Percentiles rank a stretch among this genome's conserved stretches.
These are phyloP conservation scores for Philypnodon macrostomus DNA, from an alignment of 2,797 vertebrate genomes.

Conservation along the genomic window DNA sequence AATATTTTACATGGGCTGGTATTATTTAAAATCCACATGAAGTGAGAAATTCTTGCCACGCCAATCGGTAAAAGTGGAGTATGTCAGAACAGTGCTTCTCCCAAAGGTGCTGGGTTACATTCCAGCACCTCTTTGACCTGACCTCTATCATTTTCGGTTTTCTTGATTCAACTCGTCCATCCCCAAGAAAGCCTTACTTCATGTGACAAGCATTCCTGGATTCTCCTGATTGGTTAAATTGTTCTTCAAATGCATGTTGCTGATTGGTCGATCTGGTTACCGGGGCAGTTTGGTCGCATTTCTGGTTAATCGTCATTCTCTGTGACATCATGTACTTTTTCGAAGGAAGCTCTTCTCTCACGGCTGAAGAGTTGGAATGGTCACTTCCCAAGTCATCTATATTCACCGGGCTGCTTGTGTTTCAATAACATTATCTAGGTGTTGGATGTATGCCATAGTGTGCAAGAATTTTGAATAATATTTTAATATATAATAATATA, in stretches of 20 bases:
- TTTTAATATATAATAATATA: too few relatives aligned
- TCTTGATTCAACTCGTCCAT: not conserved
- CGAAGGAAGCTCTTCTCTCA: not conserved
- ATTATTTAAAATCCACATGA: too few relatives aligned
- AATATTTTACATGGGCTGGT: not conserved
- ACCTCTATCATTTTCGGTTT: not conserved
- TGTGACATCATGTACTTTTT: not conserved
- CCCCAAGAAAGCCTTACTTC: not conserved
- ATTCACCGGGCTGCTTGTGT: too few relatives aligned
- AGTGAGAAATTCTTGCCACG: too few relatives aligned
- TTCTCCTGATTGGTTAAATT: not conserved
- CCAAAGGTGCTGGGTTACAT: conserved; percentile 4
- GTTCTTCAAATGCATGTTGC: not conserved
- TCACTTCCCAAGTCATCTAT: too few relatives aligned
- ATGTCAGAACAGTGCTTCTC: not conserved
- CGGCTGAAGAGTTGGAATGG: not conserved
- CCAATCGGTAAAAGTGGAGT: not conserved
- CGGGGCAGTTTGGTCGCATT: conserved; percentile 1
- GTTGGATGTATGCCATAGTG: too few relatives aligned
- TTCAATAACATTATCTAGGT: not conserved
- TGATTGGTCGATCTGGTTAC: not conserved
- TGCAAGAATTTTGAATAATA: too few relatives aligned
- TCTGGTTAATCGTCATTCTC: not conserved
- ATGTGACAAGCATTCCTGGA: not conserved
- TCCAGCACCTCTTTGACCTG: not conserved